phyloP scores from a whole-genome alignment of 1,140 invertebrate genomes.

The Neomicropteryx cornuta region DNA sequence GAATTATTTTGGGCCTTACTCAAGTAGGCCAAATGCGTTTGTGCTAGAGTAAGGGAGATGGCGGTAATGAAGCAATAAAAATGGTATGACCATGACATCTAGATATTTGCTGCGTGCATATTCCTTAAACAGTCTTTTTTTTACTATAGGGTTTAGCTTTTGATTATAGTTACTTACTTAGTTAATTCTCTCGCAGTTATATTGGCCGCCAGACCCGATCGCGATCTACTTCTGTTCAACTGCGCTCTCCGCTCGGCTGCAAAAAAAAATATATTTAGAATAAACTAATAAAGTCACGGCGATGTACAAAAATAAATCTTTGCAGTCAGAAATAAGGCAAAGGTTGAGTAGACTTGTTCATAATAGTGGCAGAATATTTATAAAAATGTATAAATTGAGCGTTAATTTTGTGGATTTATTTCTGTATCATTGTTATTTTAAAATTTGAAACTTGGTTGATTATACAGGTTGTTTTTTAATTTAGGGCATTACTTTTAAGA shows the following conservation, averaged over 20 bases:
- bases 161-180: conserved; percentile 24
- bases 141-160: too few species aligned
- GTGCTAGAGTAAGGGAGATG: not conserved
- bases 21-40: not conserved
- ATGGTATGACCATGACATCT: not conserved
- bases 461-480: too few species aligned
- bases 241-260: conserved; percentile 76
- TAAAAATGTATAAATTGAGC: conserved; percentile 2
- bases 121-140: conserved; percentile 2
- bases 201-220: conserved; percentile 57
- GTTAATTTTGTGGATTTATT: not conserved
- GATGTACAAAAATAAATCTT: conserved; percentile 7
- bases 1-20: too few species aligned
- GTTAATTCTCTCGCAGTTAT: conserved; percentile 33
- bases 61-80: not conserved
- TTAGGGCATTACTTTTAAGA: too few species aligned
- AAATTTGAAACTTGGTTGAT: not conserved
- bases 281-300: too few species aligned
- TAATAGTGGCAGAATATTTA: not conserved
- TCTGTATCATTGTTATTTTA: not conserved
- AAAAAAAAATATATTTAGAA: conserved; percentile 24
- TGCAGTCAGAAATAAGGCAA: not conserved
- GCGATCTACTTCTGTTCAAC: conserved; percentile 70
- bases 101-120: too few species aligned
- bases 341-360: conserved; percentile 5